Base-by-base conservation (phyloP, 2,888 invertebrate species). In the Pachymerium ferrugineum region DNA sequence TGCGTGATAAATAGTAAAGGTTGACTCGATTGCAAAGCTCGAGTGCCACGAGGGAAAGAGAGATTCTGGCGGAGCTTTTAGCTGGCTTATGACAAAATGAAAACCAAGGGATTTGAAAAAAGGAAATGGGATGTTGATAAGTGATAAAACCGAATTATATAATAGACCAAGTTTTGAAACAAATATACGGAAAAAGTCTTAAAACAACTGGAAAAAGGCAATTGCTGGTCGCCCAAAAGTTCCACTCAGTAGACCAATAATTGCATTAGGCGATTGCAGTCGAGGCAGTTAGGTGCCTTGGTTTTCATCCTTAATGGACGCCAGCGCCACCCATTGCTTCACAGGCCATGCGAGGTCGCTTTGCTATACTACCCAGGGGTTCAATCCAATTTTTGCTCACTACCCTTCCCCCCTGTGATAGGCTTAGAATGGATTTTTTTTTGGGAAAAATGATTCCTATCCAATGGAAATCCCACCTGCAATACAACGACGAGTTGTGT, bases 51-150 rank as follows among this genome's bases (percentile, higher is more conserved):
- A 47, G 47, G 10, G 47, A 47, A 47, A 22, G 19, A 16, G 47
- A 47, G 47, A 47, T 47, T 47, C 19, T 22, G 47, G 47, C 47
- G 47, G 47, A 47, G 47, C 22, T 47, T n/a, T 47, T 47, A 10
- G n/a, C 47, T 47, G 8, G 16, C 14, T 47, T 47, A 47, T 19
- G 47, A 47, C 22, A 47, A 22, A 47, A 47, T 47, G 22, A 47
- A 47, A 47, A 47, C 19, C 47, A 22, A 16, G 47, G 47, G 22
- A 22, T 47, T 47, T 47, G 16, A 47, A 47, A 47, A 47, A 47
- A 47, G 47, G 47, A 47, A 47, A 47, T 47, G 47, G 47, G 47
- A 47, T 47, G 47, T 47, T 47, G 47, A 47, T 47, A 47, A 47
- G 47, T 47, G 47, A 47, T 47, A 47, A n/a, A 47, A 47, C 47